phyloP scores from a whole-genome alignment of 2,113 vertebrate genomes.

The Myrmecophaga tridactyla region DNA sequence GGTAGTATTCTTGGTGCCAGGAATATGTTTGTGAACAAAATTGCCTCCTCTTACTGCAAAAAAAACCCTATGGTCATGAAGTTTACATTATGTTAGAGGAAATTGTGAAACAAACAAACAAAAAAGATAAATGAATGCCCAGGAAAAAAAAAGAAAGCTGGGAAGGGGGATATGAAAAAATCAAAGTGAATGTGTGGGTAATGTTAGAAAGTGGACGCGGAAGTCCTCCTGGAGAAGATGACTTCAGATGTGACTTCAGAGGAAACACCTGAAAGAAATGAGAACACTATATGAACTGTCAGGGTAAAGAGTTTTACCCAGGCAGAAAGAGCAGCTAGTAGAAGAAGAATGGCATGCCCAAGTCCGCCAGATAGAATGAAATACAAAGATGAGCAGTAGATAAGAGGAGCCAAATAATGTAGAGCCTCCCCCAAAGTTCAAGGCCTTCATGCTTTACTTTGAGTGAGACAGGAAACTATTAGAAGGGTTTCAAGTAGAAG shows the following conservation, averaged over 20 bases:
- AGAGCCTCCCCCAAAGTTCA: background rate
- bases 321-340: background rate
- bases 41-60: background rate
- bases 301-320: background rate
- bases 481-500: background rate
- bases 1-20: background rate
- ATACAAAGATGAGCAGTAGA: background rate
- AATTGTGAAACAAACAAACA: background rate
- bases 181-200: background rate
- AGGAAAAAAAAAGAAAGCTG: background rate
- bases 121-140: background rate
- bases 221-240: background rate
- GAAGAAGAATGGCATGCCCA: accelerated
- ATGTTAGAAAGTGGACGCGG: background rate
- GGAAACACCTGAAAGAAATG: background rate
- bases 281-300: background rate
- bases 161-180: background rate
- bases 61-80: background rate
- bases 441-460: background rate
- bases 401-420: background rate
- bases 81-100: background rate
- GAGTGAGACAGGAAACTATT: background rate
- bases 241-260: background rate
- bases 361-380: background rate
- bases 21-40: background rate